phyloP scores from a whole-genome alignment of 64 coral and sea anemone genomes.

The Exaiptasia diaphana region DNA sequence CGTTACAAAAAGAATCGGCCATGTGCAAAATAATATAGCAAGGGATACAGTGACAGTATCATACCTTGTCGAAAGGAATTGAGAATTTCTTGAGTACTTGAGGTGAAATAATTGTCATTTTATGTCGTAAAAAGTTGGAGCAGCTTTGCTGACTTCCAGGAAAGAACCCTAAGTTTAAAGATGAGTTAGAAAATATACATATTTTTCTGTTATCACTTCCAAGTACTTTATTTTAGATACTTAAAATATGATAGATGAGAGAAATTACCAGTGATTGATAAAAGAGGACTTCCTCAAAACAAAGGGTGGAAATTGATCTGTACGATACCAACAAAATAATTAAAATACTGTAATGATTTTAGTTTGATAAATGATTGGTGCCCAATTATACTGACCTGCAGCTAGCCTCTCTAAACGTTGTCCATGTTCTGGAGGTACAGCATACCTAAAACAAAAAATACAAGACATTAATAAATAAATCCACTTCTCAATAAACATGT shows the following conservation, averaged over 20 bases:
- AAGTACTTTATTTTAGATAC: too few species aligned
- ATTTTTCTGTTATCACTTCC: background rate
- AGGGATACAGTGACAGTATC: background rate
- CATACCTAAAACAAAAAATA: constrained; percentile 56
- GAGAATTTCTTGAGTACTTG: constrained; percentile 92
- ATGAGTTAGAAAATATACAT: background rate
- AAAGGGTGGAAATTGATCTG: too few species aligned
- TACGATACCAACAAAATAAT: too few species aligned
- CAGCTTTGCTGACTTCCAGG: constrained; percentile 82
- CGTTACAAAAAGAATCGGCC: background rate
- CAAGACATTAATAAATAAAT: too few species aligned
- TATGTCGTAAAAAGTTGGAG: constrained; percentile 89
- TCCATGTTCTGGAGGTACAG: constrained; percentile 89
- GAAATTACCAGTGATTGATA: too few species aligned
- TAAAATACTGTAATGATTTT: too few species aligned
- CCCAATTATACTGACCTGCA: constrained; percentile 58
- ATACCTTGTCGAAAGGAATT: constrained; percentile 91
- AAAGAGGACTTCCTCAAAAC: too few species aligned
- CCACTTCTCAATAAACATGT: too few species aligned
- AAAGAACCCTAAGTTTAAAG: constrained; percentile 71
- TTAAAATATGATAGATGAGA: too few species aligned
- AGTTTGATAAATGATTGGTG: too few species aligned
- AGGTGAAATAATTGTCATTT: constrained; percentile 95
- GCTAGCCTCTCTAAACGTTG: constrained; percentile 88
- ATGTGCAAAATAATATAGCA: too few species aligned